Evolutionary conservation across 2,888 invertebrate species (phyloP).

Genomic region (Cyclophora albipunctata): DNA sequence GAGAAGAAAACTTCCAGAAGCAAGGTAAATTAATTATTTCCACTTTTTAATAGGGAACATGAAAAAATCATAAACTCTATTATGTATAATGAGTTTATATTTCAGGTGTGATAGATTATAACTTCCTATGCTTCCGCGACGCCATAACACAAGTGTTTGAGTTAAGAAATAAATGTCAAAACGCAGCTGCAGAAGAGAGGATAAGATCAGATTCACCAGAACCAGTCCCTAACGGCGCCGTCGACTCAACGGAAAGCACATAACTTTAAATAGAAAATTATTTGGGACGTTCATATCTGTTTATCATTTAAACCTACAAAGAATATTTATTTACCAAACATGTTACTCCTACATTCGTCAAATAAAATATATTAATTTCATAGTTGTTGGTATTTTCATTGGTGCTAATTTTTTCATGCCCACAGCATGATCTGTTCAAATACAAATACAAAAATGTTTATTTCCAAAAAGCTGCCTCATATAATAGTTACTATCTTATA

Average conservation of each 20-base stretch:
- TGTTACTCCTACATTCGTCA: no score
- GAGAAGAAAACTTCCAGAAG: constrained; percentile 97
- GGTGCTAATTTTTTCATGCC: no score
- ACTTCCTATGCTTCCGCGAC: constrained; percentile 96
- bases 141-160: constrained; percentile 98
- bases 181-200: constrained; percentile 40
- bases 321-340: no score
- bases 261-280: constrained; percentile 3
- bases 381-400: no score
- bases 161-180: constrained; percentile 82
- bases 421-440: no score
- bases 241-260: constrained; percentile 50
- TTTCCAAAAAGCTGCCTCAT: no score
- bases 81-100: constrained; percentile 18
- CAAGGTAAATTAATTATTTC: constrained; percentile 80
- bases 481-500: no score
- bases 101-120: constrained; percentile 97
- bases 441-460: no score
- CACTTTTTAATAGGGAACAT: neutral
- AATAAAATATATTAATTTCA: no score
- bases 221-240: constrained; percentile 50
- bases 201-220: constrained; percentile 42
- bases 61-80: neutral
- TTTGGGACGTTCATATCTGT: no score
- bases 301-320: no score